Percentiles rank a stretch among this genome's conserved stretches.
Conservation (phyloP, 2,113 vertebrate genomes). For the Percina caprodes region DNA sequence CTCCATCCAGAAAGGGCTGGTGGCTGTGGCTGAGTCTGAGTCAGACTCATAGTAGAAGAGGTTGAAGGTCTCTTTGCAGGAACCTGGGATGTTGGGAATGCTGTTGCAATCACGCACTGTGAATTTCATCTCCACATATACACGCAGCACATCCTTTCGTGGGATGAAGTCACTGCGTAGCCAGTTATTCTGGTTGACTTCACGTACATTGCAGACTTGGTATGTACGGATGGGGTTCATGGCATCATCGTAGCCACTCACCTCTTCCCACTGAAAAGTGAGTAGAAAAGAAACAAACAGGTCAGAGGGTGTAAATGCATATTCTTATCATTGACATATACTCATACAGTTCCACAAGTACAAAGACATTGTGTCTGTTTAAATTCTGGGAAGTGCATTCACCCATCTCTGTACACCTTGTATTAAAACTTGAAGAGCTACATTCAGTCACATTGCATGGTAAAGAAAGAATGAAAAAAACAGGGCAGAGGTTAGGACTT, state of each 20-base stretch:
- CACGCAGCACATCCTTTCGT: conserved; percentile 91
- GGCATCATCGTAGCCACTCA: conserved; percentile 95
- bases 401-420: neutral
- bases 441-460: conserved; percentile 11
- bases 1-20: conserved; percentile 99
- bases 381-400: neutral
- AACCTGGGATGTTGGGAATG: conserved; percentile 97
- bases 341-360: neutral
- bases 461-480: conserved; percentile 2
- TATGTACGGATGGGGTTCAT: conserved; percentile 98
- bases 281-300: conserved; percentile 24
- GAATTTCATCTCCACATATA: conserved; percentile 98
- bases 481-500: conserved; percentile 7
- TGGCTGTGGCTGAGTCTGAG: conserved; percentile 93
- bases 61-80: conserved; percentile 99
- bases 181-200: conserved; percentile 97
- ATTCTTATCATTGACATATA: neutral
- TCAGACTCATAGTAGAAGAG: conserved; percentile 98
- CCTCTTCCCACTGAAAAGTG: conserved; percentile 93
- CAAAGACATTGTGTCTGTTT: neutral
- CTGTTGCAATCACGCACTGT: conserved; percentile 97
- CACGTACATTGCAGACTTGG: conserved; percentile 95
- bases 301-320: conserved; percentile 18
- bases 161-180: conserved; percentile 95
- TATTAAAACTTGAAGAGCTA: neutral